phyloP scores from a whole-genome alignment of 2,113 vertebrate genomes.

The Labeo catla region DNA sequence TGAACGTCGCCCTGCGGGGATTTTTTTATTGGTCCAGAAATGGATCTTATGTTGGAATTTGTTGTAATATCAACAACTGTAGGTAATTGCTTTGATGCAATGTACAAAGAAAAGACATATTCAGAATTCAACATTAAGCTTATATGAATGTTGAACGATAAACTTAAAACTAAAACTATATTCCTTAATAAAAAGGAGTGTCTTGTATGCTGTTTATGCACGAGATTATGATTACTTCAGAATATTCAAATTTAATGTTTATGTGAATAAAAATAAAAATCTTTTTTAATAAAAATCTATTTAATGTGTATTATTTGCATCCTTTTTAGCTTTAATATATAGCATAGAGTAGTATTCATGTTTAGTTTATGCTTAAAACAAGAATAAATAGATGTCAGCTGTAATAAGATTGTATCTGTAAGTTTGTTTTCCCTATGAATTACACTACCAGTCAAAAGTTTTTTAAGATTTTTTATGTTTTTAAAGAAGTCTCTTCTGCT shows the following conservation, averaged over 20 bases:
- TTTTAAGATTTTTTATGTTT: too few species aligned
- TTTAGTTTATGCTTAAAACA: background rate
- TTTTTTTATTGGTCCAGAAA: slow-evolving; percentile 40
- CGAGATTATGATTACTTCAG: slow-evolving; percentile 33
- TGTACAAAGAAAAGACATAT: slow-evolving; percentile 36
- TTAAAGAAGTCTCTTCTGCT: too few species aligned
- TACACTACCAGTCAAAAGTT: background rate
- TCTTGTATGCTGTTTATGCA: slow-evolving; percentile 65
- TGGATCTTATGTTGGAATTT: slow-evolving; percentile 36
- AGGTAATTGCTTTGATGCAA: slow-evolving; percentile 37
- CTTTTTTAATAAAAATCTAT: background rate
- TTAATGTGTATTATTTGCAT: background rate
- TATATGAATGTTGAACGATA: slow-evolving; percentile 32
- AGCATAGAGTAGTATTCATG: background rate
- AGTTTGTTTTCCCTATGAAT: background rate
- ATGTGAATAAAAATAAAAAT: background rate
- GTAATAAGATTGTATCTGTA: background rate
- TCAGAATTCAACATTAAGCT: slow-evolving; percentile 16
- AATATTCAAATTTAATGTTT: background rate
- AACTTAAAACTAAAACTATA: slow-evolving; percentile 59
- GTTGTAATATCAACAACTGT: slow-evolving; percentile 58
- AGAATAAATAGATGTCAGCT: background rate
- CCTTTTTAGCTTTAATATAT: background rate
- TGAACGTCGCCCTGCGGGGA: slow-evolving; percentile 44
- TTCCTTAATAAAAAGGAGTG: slow-evolving; percentile 71